A percentile compares a stretch with the other conserved stretches of the same genome.
phyloP scores from a whole-genome alignment of 2,797 vertebrate species.

The Myiotriccus ornatus region DNA sequence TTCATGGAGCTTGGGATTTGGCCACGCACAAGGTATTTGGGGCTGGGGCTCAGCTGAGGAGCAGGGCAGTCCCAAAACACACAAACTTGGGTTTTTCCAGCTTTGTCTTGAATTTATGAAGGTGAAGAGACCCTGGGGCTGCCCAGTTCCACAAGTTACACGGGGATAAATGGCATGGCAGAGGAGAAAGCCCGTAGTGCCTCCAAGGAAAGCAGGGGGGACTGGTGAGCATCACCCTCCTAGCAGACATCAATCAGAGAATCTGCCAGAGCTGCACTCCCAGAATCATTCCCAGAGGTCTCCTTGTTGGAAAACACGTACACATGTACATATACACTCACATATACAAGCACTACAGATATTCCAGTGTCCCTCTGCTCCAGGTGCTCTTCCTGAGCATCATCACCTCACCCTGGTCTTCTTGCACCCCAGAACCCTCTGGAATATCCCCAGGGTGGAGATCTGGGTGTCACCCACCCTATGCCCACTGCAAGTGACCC shows the following conservation, averaged over 20 bases:
- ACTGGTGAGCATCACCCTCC: fast-evolving
- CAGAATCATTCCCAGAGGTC: neutral
- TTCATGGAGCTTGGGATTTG: neutral
- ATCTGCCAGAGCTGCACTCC: neutral
- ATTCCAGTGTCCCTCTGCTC: fast-evolving
- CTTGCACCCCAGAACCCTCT: neutral
- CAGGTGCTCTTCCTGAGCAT: neutral
- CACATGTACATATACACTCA: fast-evolving
- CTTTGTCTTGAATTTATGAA: neutral
- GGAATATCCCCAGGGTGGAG: fast-evolving
- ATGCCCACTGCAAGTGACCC: neutral
- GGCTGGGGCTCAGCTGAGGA: neutral
- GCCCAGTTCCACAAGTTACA: fast-evolving
- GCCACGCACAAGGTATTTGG: neutral
- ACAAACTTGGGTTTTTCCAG: neutral
- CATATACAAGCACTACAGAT: fast-evolving
- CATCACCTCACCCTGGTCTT: neutral
- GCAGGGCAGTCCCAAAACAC: neutral
- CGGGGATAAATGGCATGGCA: fast-evolving
- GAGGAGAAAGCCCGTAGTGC: neutral
- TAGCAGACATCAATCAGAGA: neutral
- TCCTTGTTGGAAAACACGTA: neutral
- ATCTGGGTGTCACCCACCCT: fast-evolving
- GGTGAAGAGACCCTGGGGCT: neutral
- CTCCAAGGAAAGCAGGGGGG: neutral